Percentiles rank a stretch among this genome's conserved stretches.
Evolutionary conservation across 2,888 invertebrate species (phyloP).

Genomic region (Rhogogaster chlorosoma): DNA sequence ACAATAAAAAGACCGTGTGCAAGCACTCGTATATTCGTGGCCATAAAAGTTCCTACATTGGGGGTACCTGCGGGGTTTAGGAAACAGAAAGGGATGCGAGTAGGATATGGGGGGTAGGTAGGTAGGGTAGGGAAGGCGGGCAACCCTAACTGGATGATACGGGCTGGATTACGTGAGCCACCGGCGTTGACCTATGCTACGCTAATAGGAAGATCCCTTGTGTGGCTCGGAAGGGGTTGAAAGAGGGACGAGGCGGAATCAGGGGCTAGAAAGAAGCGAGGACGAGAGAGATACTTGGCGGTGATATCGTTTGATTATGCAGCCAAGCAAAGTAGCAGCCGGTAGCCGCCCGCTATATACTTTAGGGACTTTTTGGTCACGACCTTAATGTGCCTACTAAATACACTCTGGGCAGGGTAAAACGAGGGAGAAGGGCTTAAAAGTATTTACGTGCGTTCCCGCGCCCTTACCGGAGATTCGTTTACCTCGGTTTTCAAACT

Average conservation of each 20-base stretch:
- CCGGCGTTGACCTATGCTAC: slow-evolving; percentile 49
- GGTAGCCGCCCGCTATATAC: slow-evolving; percentile 26
- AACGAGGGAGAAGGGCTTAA: slow-evolving; percentile 30
- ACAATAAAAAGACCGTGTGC: slow-evolving; percentile 47
- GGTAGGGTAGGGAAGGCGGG: neutral
- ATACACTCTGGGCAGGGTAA: slow-evolving; percentile 9
- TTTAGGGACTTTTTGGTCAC: slow-evolving; percentile 37
- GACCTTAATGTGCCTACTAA: slow-evolving; percentile 40
- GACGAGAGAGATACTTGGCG: slow-evolving; percentile 12
- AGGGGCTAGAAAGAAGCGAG: neutral
- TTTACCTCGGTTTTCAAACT: slow-evolving; percentile 1
- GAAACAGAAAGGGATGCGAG: neutral
- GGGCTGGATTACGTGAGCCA: slow-evolving; percentile 52
- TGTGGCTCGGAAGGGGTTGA: slow-evolving; percentile 39
- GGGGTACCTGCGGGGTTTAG: neutral
- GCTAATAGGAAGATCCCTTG: slow-evolving; percentile 53
- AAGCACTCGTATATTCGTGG: slow-evolving; percentile 45
- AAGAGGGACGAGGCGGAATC: slow-evolving; percentile 28
- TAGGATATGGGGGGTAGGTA: neutral
- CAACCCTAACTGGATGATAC: slow-evolving; percentile 51
- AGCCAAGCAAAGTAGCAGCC: slow-evolving; percentile 42
- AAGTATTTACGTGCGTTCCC: slow-evolving; percentile 22
- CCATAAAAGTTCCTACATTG: slow-evolving; percentile 46
- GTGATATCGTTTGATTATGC: slow-evolving; percentile 53
- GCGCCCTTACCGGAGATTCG: neutral